A percentile compares a stretch with the other conserved stretches of the same genome.
These are phyloP conservation scores for Scaptomyza reducta DNA, from an alignment of 2,888 invertebrate species.

Conservation along the genomic window DNA sequence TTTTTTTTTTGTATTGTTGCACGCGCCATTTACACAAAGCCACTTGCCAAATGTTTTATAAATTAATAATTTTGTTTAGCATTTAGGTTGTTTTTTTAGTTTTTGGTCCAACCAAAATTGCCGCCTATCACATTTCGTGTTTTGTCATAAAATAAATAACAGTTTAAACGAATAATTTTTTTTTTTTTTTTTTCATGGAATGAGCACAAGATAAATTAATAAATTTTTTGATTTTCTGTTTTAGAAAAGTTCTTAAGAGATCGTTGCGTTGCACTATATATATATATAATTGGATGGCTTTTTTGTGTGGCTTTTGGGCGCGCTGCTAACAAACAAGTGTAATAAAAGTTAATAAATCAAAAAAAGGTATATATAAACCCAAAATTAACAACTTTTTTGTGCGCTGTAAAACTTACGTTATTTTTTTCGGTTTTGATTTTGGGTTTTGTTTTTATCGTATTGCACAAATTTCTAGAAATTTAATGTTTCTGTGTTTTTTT, in stretches of 20 bases:
- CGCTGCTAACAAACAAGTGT: constrained; percentile 30
- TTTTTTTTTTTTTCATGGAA: constrained; percentile 64
- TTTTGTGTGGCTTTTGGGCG: constrained; percentile 58
- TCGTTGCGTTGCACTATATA: constrained; percentile 78
- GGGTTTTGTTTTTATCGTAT: constrained; percentile 29
- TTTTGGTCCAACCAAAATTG: constrained; percentile 73
- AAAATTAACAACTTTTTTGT: constrained; percentile 37
- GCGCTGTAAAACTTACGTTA: constrained; percentile 31
- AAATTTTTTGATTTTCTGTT: constrained; percentile 57
- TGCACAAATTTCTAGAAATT: constrained; percentile 37
- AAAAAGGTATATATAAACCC: constrained; percentile 7
- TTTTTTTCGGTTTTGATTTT: constrained; percentile 16
- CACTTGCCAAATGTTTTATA: constrained; percentile 52
- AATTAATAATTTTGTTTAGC: constrained; percentile 51
- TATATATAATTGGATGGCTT: constrained; percentile 63
- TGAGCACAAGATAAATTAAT: constrained; percentile 77
- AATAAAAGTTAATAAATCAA: constrained; percentile 16
- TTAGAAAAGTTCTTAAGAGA: constrained; percentile 67
- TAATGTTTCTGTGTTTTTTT: not conserved
- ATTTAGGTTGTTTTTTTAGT: constrained; percentile 32
- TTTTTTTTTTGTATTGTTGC: constrained; percentile 36
- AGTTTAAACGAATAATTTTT: constrained; percentile 46
- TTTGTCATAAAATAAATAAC: constrained; percentile 66
- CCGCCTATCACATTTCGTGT: constrained; percentile 74
- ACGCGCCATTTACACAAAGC: constrained; percentile 60